Evolutionary conservation across 92 coral and sea anemone genomes (phyloP).

Genomic region (Palythoa caribaeorum): DNA sequence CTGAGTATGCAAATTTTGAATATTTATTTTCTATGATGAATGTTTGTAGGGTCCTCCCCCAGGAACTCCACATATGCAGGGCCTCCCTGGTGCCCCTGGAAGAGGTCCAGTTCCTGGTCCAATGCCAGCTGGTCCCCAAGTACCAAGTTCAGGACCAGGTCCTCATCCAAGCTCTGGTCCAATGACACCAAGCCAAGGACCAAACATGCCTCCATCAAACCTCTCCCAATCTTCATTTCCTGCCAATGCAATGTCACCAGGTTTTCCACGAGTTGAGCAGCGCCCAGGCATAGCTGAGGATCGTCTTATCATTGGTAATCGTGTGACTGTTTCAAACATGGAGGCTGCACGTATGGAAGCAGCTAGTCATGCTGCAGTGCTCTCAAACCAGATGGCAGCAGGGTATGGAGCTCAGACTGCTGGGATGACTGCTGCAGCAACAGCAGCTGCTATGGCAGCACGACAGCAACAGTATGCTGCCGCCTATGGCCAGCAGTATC

Average conservation of each 20-base stretch:
- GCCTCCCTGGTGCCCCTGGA: slow-evolving; percentile 38
- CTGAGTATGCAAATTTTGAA: neutral
- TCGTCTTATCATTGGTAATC: slow-evolving; percentile 82
- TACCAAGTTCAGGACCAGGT: slow-evolving; percentile 43
- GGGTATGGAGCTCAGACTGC: slow-evolving; percentile 68
- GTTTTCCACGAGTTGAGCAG: slow-evolving; percentile 37
- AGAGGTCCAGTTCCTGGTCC: slow-evolving; percentile 45
- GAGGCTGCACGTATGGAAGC: slow-evolving; percentile 67
- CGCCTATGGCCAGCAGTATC: slow-evolving; percentile 80
- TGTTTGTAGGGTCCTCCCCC: slow-evolving; percentile 22
- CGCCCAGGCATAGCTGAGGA: slow-evolving; percentile 53
- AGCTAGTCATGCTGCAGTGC: slow-evolving; percentile 61
- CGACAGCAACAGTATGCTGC: slow-evolving; percentile 78
- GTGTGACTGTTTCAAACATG: slow-evolving; percentile 89
- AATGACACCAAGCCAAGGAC: slow-evolving; percentile 33
- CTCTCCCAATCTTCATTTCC: slow-evolving; percentile 43
- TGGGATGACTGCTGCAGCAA: slow-evolving; percentile 86
- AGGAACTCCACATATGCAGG: slow-evolving; percentile 50
- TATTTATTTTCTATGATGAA: neutral
- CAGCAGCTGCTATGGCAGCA: slow-evolving; percentile 84
- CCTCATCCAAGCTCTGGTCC: slow-evolving; percentile 39
- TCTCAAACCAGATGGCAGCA: slow-evolving; percentile 63
- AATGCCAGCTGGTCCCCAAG: slow-evolving; percentile 36
- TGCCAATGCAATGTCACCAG: slow-evolving; percentile 28
- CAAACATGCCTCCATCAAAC: slow-evolving; percentile 39